Percentiles rank a stretch among this genome's conserved stretches.
These are phyloP conservation scores for Halcyon senegalensis DNA, from an alignment of 2,113 vertebrate species.

Conservation along the genomic window DNA sequence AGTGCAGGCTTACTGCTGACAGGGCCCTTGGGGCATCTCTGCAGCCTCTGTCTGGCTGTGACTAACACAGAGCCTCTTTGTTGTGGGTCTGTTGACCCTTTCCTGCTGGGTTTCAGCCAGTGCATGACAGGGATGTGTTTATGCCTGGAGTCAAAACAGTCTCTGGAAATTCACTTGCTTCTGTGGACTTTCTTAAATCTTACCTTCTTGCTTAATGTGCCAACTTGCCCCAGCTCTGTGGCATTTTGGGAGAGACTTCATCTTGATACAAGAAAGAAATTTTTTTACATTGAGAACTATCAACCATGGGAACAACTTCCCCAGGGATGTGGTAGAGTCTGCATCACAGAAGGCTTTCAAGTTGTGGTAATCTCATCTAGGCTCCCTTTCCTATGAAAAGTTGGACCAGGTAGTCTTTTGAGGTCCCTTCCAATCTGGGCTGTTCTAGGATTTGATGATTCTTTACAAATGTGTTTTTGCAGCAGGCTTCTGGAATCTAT, in stretches of 20 bases:
- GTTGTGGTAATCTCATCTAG: background rate
- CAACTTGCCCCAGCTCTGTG: background rate
- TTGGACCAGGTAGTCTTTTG: background rate
- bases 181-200: background rate
- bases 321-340: background rate
- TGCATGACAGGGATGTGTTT: background rate
- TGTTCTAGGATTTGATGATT: background rate
- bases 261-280: background rate
- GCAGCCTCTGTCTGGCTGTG: background rate
- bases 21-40: background rate
- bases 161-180: background rate
- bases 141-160: background rate
- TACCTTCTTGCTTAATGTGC: background rate
- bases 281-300: background rate
- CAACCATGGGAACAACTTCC: background rate
- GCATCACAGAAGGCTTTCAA: background rate
- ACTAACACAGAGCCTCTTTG: background rate
- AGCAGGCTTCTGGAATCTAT: background rate
- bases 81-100: background rate
- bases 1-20: background rate
- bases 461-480: background rate
- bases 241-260: background rate
- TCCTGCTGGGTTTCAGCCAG: background rate
- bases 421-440: background rate
- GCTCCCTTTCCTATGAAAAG: background rate